phyloP scores from a whole-genome alignment of 2,888 invertebrate genomes.

The Cacoxenus indagator region DNA sequence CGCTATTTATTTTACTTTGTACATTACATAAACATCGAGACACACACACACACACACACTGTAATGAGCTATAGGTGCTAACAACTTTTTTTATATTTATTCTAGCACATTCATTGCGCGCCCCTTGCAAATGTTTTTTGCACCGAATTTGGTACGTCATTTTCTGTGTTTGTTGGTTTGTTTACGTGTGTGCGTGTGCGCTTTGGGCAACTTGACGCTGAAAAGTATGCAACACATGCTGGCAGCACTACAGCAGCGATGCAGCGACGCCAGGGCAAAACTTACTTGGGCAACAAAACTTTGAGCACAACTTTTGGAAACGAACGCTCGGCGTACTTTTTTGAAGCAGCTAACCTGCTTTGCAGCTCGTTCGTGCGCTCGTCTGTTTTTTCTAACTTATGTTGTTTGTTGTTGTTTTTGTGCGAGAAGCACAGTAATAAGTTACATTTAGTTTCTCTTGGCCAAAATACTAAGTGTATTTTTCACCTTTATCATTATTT shows the following conservation, averaged over 20 bases:
- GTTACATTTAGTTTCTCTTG: slow-evolving; percentile 7
- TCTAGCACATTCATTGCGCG: background rate
- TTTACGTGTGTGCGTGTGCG: background rate
- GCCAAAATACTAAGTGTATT: slow-evolving; percentile 7
- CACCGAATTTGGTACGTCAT: background rate
- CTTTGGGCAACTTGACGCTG: background rate
- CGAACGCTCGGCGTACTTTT: background rate
- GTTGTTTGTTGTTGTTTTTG: background rate
- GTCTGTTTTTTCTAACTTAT: background rate
- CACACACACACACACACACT: background rate
- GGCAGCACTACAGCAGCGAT: background rate
- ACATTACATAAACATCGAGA: background rate
- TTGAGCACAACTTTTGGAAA: slow-evolving; percentile 2
- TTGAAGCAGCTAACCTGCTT: background rate
- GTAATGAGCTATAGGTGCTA: background rate
- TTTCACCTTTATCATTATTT: slow-evolving; percentile 13
- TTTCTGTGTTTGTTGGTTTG: background rate
- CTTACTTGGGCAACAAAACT: slow-evolving; percentile 9
- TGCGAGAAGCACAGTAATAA: background rate
- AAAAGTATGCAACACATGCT: slow-evolving; percentile 12
- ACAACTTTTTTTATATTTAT: background rate
- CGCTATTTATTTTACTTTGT: background rate
- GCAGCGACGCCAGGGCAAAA: background rate
- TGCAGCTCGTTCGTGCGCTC: background rate
- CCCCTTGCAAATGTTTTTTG: background rate